Evolutionary conservation across 2,113 vertebrate genomes (phyloP).

Genomic region (Trachemys scripta): DNA sequence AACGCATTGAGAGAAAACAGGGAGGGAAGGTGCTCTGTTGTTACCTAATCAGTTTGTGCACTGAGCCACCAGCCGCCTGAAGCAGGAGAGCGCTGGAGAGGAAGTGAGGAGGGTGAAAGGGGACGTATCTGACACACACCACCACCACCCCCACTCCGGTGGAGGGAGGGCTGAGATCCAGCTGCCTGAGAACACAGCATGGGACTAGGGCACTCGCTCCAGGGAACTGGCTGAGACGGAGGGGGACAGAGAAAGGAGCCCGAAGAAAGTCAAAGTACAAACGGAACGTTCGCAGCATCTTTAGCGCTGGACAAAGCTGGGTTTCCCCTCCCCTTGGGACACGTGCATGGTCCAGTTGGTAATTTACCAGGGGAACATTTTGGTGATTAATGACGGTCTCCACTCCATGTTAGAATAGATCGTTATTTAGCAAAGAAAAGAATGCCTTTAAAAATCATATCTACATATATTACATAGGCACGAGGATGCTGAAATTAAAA

Average conservation of each 20-base stretch:
- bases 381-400: background rate
- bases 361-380: no score
- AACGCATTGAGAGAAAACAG: slow-evolving; percentile 85
- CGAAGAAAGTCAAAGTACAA: background rate
- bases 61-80: slow-evolving; percentile 94
- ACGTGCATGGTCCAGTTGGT: no score
- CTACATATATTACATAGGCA: background rate
- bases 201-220: slow-evolving; percentile 37
- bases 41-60: slow-evolving; percentile 93
- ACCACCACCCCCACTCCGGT: background rate
- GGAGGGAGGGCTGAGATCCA: background rate
- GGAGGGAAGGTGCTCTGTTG: slow-evolving; percentile 95
- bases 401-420: background rate
- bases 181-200: slow-evolving; percentile 35
- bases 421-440: background rate
- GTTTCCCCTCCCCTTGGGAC: background rate
- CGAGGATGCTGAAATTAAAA: background rate
- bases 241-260: background rate
- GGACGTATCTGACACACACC: slow-evolving; percentile 20
- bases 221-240: slow-evolving; percentile 11
- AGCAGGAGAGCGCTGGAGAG: slow-evolving; percentile 84
- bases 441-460: background rate
- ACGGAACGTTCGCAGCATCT: background rate
- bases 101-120: slow-evolving; percentile 86
- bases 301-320: no score